These are phyloP conservation scores for Loxodonta africana DNA, from an alignment of 2,113 vertebrate species.

Conservation along the genomic window DNA sequence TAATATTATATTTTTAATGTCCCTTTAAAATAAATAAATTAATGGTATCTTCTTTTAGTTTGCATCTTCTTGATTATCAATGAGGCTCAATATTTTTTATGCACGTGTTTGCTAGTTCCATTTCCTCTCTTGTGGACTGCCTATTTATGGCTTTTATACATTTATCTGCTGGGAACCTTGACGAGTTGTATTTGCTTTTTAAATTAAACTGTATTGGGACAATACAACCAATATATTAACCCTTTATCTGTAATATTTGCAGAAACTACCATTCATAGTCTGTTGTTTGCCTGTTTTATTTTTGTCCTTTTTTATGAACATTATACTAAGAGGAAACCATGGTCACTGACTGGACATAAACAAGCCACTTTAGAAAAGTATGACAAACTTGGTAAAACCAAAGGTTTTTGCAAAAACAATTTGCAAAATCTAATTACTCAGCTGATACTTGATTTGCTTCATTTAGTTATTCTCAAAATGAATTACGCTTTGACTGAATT, in stretches of 20 bases:
- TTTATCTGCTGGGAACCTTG: background rate
- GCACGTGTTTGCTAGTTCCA: background rate
- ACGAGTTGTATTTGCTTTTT: background rate
- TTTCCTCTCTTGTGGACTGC: conserved; percentile 11
- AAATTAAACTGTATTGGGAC: conserved; percentile 1
- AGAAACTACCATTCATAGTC: background rate
- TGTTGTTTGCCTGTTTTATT: conserved; percentile 29
- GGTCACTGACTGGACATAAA: background rate
- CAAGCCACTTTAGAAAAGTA: conserved; percentile 46
- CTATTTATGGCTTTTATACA: conserved; percentile 1
- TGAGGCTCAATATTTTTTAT: conserved; percentile 43
- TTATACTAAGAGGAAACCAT: conserved; percentile 19
- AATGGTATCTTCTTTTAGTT: background rate
- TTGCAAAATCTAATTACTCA: background rate
- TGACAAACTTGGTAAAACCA: conserved; percentile 37
- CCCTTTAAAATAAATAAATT: conserved; percentile 61
- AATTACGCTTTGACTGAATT: background rate
- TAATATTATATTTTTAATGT: conserved; percentile 38
- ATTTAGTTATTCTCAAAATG: conserved; percentile 53
- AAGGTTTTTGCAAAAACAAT: background rate
- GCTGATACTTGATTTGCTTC: conserved; percentile 7
- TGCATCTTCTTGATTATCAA: conserved; percentile 47
- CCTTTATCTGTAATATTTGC: background rate
- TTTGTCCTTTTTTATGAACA: conserved; percentile 3
- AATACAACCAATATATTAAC: background rate